Evolutionary conservation across 1,140 invertebrate species (phyloP).

Genomic region (Procambarus clarkii): DNA sequence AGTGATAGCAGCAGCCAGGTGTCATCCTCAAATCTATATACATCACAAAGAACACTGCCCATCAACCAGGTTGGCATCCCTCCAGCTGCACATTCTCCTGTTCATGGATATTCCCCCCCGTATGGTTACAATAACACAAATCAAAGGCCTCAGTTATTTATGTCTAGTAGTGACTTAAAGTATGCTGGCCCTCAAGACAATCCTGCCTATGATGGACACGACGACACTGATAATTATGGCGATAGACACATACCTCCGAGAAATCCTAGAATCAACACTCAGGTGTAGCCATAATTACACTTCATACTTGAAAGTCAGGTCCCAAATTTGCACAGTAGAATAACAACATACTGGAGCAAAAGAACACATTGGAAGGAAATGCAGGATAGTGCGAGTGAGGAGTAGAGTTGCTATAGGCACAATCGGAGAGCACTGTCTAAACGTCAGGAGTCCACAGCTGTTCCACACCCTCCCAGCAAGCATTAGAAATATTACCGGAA

Average conservation of each 20-base stretch:
- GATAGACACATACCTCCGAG: neutral
- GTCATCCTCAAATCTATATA: neutral
- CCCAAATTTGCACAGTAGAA: too few relatives aligned
- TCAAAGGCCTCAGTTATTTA: neutral
- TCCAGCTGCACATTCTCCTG: neutral
- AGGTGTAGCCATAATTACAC: neutral
- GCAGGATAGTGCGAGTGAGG: too few relatives aligned
- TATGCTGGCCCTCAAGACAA: neutral
- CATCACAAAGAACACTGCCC: neutral
- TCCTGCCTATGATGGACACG: neutral
- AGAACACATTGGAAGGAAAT: too few relatives aligned
- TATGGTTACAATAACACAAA: neutral
- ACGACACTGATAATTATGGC: neutral
- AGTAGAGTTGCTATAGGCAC: too few relatives aligned
- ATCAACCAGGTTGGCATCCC: slow-evolving; percentile 44
- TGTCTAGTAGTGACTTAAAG: neutral
- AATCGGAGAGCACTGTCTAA: too few relatives aligned
- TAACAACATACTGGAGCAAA: too few relatives aligned
- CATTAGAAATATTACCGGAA: too few relatives aligned
- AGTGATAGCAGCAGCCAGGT: neutral
- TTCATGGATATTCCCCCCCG: neutral
- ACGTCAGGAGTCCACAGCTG: too few relatives aligned
- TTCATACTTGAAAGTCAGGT: too few relatives aligned
- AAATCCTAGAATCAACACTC: neutral
- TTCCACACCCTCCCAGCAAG: too few relatives aligned